Evolutionary conservation across 2,797 vertebrate genomes (phyloP), one percentile per base, ranked within the genome.

Genomic region (Pseudochromis fuscus): DNA sequence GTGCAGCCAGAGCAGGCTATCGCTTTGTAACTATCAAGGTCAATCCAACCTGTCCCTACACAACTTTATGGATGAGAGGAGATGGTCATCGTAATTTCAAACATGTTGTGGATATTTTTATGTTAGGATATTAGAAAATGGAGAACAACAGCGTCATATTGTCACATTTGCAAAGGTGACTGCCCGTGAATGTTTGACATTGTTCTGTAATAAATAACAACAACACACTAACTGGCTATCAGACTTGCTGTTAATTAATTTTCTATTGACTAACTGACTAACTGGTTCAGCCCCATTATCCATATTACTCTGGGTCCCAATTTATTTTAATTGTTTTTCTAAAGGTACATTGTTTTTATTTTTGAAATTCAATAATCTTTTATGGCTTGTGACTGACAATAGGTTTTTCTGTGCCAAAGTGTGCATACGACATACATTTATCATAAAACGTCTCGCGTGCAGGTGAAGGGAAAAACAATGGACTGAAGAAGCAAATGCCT

Each of bases 11-110:
- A 53, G 28, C 56, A 63, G 72, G 33, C 68, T 63, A 69, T 80
- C 60, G 61, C 71, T 78, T 45, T 79, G 58, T 71, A 78, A 75
- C 75, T 44, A 60, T 50, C 35, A 82, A 82, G 72, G 77, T 87
- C 77, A 67, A 67, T 63, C 40, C 42, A 72, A 66, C 28, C 45
- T 59, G 35, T 46, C 48, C 35, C 25, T 40, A 7, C n/a, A 12
- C 3, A 40, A 55, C 65, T 66, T 18, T 37, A 12, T 27, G 53
- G 33, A 55, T 25, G 27, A 40, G 21, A 69, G 56, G 33, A 25
- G 42, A 40, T 31, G 15, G 52, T 50, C 24, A 44, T 31, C 30
- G 40, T 0, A 5, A 13, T 27, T 52, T 52, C 8, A 52, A 15
- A 65, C 19, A 5, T 38, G 19, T 67, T 4, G 12, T 50, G 31